Conservation (phyloP, 2,113 vertebrate species). For the Micronisus gabar region DNA sequence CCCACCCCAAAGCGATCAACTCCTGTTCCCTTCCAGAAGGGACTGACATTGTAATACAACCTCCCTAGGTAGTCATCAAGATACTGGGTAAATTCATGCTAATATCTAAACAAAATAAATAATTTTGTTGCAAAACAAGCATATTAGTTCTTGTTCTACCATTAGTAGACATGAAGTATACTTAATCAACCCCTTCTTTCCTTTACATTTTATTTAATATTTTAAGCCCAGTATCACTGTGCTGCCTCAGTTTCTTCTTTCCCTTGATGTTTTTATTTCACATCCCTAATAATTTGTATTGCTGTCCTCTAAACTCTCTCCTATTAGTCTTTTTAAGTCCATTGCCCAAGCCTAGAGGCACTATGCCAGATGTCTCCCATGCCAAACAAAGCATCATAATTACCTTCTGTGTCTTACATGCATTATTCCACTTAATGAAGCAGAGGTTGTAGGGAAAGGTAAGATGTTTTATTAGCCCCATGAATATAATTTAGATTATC, state of each 20-base stretch:
- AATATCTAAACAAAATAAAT: not conserved
- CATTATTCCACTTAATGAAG: slow-evolving; percentile 24
- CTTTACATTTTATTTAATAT: not conserved
- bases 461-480: slow-evolving; percentile 11
- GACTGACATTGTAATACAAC: not conserved
- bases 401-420: slow-evolving; percentile 20
- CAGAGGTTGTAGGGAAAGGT: slow-evolving; percentile 3
- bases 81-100: not conserved
- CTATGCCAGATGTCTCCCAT: not conserved
- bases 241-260: not conserved
- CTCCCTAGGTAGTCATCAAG: not conserved
- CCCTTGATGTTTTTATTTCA: not conserved
- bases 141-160: not conserved
- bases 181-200: not conserved
- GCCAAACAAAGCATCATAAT: slow-evolving; percentile 36
- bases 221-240: not conserved
- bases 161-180: not conserved
- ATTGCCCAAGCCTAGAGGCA: not conserved
- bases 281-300: not conserved
- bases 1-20: fast-evolving
- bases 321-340: not conserved
- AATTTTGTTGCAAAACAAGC: not conserved
- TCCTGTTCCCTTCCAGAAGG: not conserved
- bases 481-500: slow-evolving; percentile 40
- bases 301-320: not conserved